These are phyloP conservation scores for Drosophila yakuba DNA, from an alignment of 1,140 invertebrate species.

Conservation along the genomic window DNA sequence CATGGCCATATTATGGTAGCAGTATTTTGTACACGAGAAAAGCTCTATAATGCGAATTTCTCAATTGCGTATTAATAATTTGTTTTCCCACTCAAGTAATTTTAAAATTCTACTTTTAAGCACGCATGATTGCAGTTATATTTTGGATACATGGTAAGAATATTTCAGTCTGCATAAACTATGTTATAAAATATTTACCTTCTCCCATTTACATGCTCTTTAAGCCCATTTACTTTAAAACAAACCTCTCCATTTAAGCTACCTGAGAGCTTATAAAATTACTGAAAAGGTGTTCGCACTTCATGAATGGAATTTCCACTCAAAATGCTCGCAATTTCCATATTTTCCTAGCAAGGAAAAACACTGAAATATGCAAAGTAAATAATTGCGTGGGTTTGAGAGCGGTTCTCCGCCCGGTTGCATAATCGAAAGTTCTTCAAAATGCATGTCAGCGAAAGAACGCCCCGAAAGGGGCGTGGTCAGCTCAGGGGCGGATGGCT, in stretches of 20 bases:
- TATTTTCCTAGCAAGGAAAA: constrained; percentile 56
- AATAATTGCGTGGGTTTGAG: constrained; percentile 29
- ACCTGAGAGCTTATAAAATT: constrained; percentile 8
- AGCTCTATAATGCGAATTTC: too few relatives aligned
- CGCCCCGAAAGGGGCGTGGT: background rate
- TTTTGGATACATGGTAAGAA: background rate
- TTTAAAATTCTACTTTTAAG: too few relatives aligned
- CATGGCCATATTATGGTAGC: too few relatives aligned
- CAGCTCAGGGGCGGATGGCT: background rate
- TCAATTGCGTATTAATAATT: too few relatives aligned
- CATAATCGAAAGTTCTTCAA: constrained; percentile 38
- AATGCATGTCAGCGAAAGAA: constrained; percentile 41
- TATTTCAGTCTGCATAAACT: too few relatives aligned
- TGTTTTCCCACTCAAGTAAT: too few relatives aligned
- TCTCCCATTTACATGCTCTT: background rate
- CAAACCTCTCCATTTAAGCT: background rate
- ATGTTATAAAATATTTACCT: too few relatives aligned
- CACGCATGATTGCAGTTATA: too few relatives aligned
- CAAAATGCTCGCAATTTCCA: constrained; percentile 58
- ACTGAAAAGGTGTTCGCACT: constrained; percentile 41
- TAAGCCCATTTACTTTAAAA: background rate
- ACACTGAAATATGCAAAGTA: constrained; percentile 32
- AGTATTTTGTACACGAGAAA: too few relatives aligned
- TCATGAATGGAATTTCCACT: constrained; percentile 61
- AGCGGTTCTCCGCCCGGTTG: constrained; percentile 1